These are phyloP conservation scores for Pterocles burchelli DNA, from an alignment of 2,113 vertebrate species.

Conservation along the genomic window DNA sequence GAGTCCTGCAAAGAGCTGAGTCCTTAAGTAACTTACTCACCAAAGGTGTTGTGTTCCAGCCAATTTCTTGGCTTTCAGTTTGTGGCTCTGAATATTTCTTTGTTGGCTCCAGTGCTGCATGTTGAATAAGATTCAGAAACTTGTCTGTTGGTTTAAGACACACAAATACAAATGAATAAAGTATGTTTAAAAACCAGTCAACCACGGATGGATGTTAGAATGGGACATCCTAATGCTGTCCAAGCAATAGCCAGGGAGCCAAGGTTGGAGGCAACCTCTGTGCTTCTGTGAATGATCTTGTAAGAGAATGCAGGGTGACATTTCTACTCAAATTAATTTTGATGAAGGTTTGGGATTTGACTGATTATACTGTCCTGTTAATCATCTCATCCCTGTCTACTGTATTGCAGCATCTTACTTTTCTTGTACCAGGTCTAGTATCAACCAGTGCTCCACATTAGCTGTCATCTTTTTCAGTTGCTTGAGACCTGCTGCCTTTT, in stretches of 20 bases:
- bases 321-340: neutral
- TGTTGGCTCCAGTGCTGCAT: slow-evolving; percentile 76
- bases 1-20: neutral
- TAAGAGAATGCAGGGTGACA: neutral
- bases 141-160: slow-evolving; percentile 65
- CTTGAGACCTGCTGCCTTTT: neutral
- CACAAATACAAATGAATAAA: neutral
- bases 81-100: slow-evolving; percentile 83
- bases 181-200: neutral
- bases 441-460: neutral
- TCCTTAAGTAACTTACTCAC: slow-evolving; percentile 68
- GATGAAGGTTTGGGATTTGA: neutral
- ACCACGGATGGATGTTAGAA: neutral
- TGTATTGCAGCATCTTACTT: neutral
- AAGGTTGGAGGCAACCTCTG: neutral
- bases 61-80: slow-evolving; percentile 89
- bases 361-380: neutral
- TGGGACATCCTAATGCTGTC: neutral
- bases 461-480: neutral
- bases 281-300: neutral
- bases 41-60: slow-evolving; percentile 85
- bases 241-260: neutral
- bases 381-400: neutral
- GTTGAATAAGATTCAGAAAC: slow-evolving; percentile 81
- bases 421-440: neutral